Percentiles rank a stretch among this genome's conserved stretches.
These are phyloP conservation scores for Strongylocentrotus purpuratus DNA, from an alignment of 35 echinoderm and acorn worm species.

Conservation along the genomic window DNA sequence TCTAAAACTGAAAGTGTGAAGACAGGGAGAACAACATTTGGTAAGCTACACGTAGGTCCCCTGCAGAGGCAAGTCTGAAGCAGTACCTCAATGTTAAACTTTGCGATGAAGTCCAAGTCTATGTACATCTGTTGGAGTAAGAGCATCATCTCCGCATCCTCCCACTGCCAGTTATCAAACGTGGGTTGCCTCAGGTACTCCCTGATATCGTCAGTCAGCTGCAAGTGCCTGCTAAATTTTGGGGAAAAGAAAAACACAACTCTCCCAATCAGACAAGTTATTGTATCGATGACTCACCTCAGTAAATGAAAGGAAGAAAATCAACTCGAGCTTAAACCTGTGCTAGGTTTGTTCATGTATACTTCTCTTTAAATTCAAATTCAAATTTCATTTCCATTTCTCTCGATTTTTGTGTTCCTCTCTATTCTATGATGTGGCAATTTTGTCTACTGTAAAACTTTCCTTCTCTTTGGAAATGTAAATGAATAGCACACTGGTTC, in stretches of 20 bases:
- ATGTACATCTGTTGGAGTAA: slow-evolving; percentile 99
- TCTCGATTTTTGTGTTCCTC: too few relatives aligned
- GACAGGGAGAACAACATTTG: too few relatives aligned
- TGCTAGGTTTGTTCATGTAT: too few relatives aligned
- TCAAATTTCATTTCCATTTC: too few relatives aligned
- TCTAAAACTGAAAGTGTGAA: too few relatives aligned
- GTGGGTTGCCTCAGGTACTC: slow-evolving; percentile 88
- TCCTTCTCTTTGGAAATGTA: too few relatives aligned
- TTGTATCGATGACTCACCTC: background rate
- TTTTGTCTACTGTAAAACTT: too few relatives aligned
- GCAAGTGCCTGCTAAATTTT: slow-evolving; percentile 73
- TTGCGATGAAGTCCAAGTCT: slow-evolving; percentile 94
- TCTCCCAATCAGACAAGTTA: background rate
- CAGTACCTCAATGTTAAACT: slow-evolving; percentile 97
- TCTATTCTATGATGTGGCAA: too few relatives aligned
- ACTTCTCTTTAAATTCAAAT: too few relatives aligned
- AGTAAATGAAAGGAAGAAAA: background rate
- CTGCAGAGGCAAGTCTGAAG: too few relatives aligned
- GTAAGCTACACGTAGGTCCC: too few relatives aligned
- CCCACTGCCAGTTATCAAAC: slow-evolving; percentile 99
- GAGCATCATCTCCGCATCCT: slow-evolving; percentile 98
- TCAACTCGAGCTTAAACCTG: background rate
- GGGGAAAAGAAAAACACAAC: background rate
- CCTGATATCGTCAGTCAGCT: slow-evolving; percentile 92
- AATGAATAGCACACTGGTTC: too few relatives aligned